Evolutionary conservation across 2,797 vertebrate species (phyloP).

Genomic region (Coendou prehensilis): DNA sequence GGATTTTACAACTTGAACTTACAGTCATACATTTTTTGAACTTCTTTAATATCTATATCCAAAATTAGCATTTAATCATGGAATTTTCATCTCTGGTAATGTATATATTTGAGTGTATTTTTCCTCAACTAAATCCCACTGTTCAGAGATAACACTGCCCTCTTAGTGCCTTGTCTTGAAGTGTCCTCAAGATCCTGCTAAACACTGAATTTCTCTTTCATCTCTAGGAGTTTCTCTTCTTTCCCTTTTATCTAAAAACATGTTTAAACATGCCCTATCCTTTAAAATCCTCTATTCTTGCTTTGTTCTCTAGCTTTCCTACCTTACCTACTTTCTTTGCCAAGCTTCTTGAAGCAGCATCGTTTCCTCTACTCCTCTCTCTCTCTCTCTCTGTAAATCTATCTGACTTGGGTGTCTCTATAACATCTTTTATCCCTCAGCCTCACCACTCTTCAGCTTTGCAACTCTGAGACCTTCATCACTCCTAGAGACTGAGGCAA

Average conservation of each 20-base stretch:
- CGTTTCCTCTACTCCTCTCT: neutral
- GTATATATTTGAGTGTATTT: neutral
- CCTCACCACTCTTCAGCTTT: neutral
- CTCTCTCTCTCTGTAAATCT: neutral
- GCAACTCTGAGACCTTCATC: neutral
- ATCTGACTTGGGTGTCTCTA: neutral
- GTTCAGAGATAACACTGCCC: neutral
- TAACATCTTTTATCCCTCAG: neutral
- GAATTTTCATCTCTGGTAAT: neutral
- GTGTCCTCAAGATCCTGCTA: neutral
- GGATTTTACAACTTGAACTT: neutral
- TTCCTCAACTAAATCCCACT: neutral
- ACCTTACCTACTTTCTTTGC: neutral
- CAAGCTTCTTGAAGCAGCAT: slow-evolving; percentile 2
- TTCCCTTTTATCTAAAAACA: slow-evolving; percentile 25
- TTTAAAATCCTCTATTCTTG: neutral
- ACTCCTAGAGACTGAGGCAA: neutral
- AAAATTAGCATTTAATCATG: slow-evolving; percentile 25
- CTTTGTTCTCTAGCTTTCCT: neutral
- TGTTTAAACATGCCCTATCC: neutral
- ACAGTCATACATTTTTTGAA: neutral
- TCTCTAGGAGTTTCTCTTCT: neutral
- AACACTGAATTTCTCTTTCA: neutral
- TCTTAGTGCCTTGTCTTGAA: neutral
- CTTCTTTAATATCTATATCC: neutral